Evolutionary conservation across 2,888 invertebrate species (phyloP), one percentile per base, ranked within the genome.

Genomic region (Busseola fusca): DNA sequence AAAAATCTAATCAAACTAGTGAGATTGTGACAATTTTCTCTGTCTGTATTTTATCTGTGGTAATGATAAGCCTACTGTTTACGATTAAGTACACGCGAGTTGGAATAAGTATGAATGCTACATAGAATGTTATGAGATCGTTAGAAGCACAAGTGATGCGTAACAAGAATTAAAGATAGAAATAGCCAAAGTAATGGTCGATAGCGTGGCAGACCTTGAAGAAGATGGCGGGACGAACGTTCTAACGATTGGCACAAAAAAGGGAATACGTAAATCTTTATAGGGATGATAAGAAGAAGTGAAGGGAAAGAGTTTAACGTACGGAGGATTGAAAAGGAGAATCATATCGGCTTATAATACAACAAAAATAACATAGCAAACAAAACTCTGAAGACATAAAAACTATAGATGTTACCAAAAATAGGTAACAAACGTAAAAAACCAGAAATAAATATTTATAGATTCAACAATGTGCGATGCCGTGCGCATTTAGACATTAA

Each of bases 41-140:
- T 72, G 72, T 76, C 78, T 64, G 1, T n/a, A 30, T 64, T 77
- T 67, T 77, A 77, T 76, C 78, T 77, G 10, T 52, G 42, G n/a
- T 30, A 45, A 34, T 67, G 72, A 76, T 76, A 77, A 76, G 25
- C 77, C 64, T 64, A 60, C 76, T 72, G 65, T 65, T 63, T 65
- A 58, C 58, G 40, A 66, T 18, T 48, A 64, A n/a, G 63, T 45
- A 56, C 10, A 66, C 45, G 42, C 25, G 21, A 45, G 63, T 67
- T 56, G 40, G 40, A 74, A 56, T 56, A 60, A 56, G 42, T 50
- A 4, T 0, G 7, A 67, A 25, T 25, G 59, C 40, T 21, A 54
- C 37, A 66, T 63, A 37, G n/a, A 58, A 40, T 45, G 16, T 40
- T 63, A 45, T 48, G 37, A 58, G 48, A 64, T 59, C 18, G 50